Base-by-base conservation (phyloP, 2,888 invertebrate genomes). In the Gnatocerus cornutus region DNA sequence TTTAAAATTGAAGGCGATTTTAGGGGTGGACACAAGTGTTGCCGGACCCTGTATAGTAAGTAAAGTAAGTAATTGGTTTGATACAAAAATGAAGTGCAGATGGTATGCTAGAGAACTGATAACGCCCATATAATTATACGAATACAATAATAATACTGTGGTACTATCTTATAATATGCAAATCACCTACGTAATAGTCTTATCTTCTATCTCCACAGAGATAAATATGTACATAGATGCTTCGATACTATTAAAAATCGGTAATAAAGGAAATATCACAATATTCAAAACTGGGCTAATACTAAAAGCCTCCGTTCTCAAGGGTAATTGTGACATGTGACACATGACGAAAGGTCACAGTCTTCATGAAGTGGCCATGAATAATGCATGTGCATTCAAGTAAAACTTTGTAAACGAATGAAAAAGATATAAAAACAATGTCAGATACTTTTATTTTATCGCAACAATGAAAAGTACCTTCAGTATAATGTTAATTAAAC, bases 281-380 rank as follows among this genome's bases (percentile, higher is more conserved):
- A 56, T 55, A 2, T 59, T 45, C 45, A 59, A 56, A 59, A 59
- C 59, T 59, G 59, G 59, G 59, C 59, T 46, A 59, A 59, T 30
- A 45, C 45, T 46, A 59, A 59, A 46, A 45, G 45, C 33, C 43
- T 30, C 43, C 21, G 13, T 59, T 30, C 59, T 58, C 68, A 68
- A 68, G 68, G 68, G 68, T 68, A 68, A 63, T 63, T 43, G 21
- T 58, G 43, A 56, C 58, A 63, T 65, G 65, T 56, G 65, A 56
- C 50, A 45, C 43, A 52, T 63, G 50, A 63, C 63, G 52, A 65
- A 63, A 68, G 68, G 68, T 68, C 58, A 16, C 37, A 68, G 5
- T 43, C 45, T 62, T 62, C 68, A 68, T 56, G 63, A 50, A 68
- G 48, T 14, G 68, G 33, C 68, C 68, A 68, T 68, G 68, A 63